Evolutionary conservation across 2,888 invertebrate species (phyloP).

Genomic region (Podotricha telesiphe): DNA sequence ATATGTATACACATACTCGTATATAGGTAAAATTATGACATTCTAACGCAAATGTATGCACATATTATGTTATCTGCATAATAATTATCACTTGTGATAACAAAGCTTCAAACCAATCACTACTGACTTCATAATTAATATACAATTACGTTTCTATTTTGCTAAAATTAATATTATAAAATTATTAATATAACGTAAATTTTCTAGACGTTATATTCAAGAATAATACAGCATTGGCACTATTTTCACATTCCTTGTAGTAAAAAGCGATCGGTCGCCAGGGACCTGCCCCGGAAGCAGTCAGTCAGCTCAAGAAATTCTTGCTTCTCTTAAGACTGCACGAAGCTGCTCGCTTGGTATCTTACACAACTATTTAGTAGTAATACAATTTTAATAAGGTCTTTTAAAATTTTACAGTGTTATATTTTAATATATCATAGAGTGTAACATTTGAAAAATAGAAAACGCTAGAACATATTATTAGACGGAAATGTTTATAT

Average conservation of each 20-base stretch:
- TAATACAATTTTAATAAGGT: slow-evolving; percentile 17
- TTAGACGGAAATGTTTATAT: too few relatives aligned
- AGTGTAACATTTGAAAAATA: too few relatives aligned
- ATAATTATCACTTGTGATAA: slow-evolving; percentile 19
- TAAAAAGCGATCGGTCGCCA: slow-evolving; percentile 45
- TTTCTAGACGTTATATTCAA: slow-evolving; percentile 2
- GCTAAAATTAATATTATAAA: slow-evolving; percentile 6
- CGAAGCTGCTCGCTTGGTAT: slow-evolving; percentile 63
- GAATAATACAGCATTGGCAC: slow-evolving; percentile 12
- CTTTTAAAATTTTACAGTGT: neutral
- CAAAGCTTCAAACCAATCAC: slow-evolving; percentile 1
- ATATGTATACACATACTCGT: neutral
- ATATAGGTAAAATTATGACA: neutral
- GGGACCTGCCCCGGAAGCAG: slow-evolving; percentile 68
- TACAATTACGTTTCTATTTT: slow-evolving; percentile 3
- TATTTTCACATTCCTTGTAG: slow-evolving; percentile 19
- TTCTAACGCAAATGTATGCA: slow-evolving; percentile 1
- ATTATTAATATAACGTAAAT: neutral
- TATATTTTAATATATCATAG: neutral
- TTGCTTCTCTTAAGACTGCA: slow-evolving; percentile 66
- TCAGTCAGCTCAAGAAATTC: slow-evolving; percentile 62
- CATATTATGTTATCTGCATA: slow-evolving; percentile 10
- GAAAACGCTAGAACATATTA: too few relatives aligned
- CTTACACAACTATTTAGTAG: slow-evolving; percentile 52
- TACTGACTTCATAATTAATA: neutral